A percentile compares a stretch with the other conserved stretches of the same genome.
These are phyloP conservation scores for Abrostola triplasia DNA, from an alignment of 2,888 invertebrate genomes.

Conservation along the genomic window DNA sequence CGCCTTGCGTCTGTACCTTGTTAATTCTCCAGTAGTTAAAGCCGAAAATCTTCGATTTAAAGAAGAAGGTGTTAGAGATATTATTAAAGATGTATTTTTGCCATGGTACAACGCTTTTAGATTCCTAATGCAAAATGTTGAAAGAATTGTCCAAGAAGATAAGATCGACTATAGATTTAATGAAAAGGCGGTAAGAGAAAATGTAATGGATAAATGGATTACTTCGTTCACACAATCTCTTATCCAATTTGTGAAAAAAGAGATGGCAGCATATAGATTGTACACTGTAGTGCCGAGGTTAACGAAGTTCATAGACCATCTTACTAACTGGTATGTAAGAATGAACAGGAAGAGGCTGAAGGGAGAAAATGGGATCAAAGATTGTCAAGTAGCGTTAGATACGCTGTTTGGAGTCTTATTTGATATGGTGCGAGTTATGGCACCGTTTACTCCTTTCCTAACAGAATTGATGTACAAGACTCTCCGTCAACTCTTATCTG, in stretches of 20 bases:
- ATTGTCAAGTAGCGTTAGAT: constrained; percentile 94
- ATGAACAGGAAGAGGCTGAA: constrained; percentile 98
- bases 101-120: constrained; percentile 99
- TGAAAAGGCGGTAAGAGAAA: constrained; percentile 87
- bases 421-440: constrained; percentile 97
- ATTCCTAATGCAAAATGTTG: constrained; percentile 97
- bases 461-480: constrained; percentile 98
- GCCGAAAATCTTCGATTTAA: constrained; percentile 99
- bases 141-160: constrained; percentile 92
- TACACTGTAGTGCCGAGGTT: constrained; percentile 98
- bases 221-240: constrained; percentile 98
- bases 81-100: constrained; percentile 98
- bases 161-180: constrained; percentile 87
- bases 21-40: constrained; percentile 99
- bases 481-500: constrained; percentile 90
- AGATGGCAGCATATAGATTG: constrained; percentile 98
- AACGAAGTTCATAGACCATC: constrained; percentile 98
- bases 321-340: constrained; percentile 99
- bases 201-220: constrained; percentile 99
- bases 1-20: constrained; percentile 97
- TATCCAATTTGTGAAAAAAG: constrained; percentile 94
- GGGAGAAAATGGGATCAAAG: constrained; percentile 94
- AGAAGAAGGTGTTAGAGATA: constrained; percentile 98
- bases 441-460: constrained; percentile 99
- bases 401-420: constrained; percentile 96